Evolutionary conservation across 2,113 vertebrate genomes (phyloP).

Genomic region (Myiagra hebetior): DNA sequence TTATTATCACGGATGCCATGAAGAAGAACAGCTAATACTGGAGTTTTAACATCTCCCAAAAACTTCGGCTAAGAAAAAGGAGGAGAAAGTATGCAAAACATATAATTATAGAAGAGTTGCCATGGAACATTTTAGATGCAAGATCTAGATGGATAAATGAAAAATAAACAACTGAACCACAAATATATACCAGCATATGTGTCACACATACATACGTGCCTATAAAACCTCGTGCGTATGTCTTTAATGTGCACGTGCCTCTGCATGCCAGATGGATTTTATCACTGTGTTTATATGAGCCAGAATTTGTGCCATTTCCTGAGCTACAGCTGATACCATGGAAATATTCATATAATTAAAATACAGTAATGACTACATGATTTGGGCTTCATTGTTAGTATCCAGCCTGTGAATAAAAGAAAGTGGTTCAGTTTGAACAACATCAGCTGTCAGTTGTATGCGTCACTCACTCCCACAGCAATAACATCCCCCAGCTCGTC

Average conservation of each 20-base stretch:
- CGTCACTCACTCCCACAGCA: neutral
- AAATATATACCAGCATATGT: neutral
- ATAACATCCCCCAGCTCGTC: neutral
- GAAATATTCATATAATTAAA: neutral
- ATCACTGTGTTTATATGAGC: neutral
- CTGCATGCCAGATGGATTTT: neutral
- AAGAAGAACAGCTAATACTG: conserved; percentile 67
- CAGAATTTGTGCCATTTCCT: neutral
- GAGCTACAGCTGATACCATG: neutral
- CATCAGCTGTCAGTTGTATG: neutral
- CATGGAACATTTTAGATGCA: neutral
- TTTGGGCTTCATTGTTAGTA: neutral
- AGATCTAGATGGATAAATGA: neutral
- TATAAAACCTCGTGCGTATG: neutral
- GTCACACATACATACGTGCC: neutral
- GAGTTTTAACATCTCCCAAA: conserved; percentile 61
- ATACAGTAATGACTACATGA: neutral
- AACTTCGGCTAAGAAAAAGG: conserved; percentile 64
- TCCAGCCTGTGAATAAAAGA: neutral
- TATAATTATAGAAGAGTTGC: neutral
- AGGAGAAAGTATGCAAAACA: neutral
- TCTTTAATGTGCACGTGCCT: neutral
- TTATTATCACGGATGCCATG: conserved; percentile 63
- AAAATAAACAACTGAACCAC: neutral
- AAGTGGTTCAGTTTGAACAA: neutral